Base-by-base conservation (phyloP, 2,888 invertebrate genomes). In the Oeneis ivallda region DNA sequence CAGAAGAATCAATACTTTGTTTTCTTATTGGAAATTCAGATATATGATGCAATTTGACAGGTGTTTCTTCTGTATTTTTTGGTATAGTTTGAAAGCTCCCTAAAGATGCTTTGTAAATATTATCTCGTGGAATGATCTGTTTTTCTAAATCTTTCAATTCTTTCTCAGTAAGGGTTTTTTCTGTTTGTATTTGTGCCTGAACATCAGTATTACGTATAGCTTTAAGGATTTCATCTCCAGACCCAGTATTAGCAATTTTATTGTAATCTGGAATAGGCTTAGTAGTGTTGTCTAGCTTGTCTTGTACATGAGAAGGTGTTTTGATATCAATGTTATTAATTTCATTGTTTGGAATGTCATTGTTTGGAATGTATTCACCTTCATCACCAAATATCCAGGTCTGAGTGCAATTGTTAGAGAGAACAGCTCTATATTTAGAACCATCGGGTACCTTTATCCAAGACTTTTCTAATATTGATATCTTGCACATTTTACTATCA, bases 351-450 rank as follows among this genome's bases (percentile, higher is more conserved):
- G n/a, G n/a, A 47, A 71, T 75, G 65, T 79, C 75, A 54, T 70
- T 75, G 65, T 76, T 77, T 32, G 76, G 70, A 47, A 76, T 64
- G 32, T 73, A 66, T 77, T 87, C 85, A 43, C 87, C 87, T 67
- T 86, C 79, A 65, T 87, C 87, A 41, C 85, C 86, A 75, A 86
- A 93, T 68, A 83, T 81, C 90, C 93, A 93, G 59, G 92, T 85
- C 57, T 86, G 82, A 1, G 94, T 95, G 76, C 95, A 95, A 76
- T 95, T 95, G 73, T 95, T 95, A 32, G 92, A 85, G 57, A 93
- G 80, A 65, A 95, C 89, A 13, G 93, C 90, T 76, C 94, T 93
- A 54, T 92, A 92, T 79, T 93, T 94, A 57, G 92, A 92, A 41
- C 93, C 93, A 80, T 92, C 89, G 13, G 90, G 79, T 62, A 92